These are phyloP conservation scores for Cossypha caffra DNA, from an alignment of 2,797 vertebrate species.

Conservation along the genomic window DNA sequence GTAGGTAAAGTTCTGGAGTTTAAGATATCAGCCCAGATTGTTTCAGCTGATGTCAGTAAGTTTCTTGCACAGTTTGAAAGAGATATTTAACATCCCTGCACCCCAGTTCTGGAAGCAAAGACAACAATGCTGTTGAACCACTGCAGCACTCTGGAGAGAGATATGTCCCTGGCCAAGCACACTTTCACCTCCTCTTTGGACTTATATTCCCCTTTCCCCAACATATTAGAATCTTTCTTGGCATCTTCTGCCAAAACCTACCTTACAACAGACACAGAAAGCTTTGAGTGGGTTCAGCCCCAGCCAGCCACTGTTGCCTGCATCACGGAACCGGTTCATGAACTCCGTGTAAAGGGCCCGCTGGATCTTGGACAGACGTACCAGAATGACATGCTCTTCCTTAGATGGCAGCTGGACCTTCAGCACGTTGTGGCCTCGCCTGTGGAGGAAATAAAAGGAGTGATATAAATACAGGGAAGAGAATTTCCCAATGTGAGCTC, in stretches of 20 bases:
- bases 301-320: constrained; percentile 96
- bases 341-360: constrained; percentile 95
- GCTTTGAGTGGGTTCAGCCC: constrained; percentile 97
- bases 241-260: constrained; percentile 58
- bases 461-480: background rate
- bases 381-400: constrained; percentile 95
- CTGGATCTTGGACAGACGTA: constrained; percentile 93
- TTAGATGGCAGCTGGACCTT: constrained; percentile 92
- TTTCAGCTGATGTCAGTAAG: background rate
- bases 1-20: background rate
- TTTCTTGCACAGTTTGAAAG: background rate
- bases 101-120: background rate
- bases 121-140: background rate
- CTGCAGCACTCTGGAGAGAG: background rate
- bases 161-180: background rate
- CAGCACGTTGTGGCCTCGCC: constrained; percentile 94
- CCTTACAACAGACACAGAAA: constrained; percentile 99
- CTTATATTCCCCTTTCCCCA: background rate
- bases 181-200: background rate
- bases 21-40: background rate
- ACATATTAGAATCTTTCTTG: background rate
- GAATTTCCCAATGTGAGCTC: background rate
- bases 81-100: background rate
- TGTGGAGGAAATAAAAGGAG: constrained; percentile 54
- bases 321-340: constrained; percentile 97